Conservation (phyloP, 2,888 invertebrate species). For the Tuta absoluta region DNA sequence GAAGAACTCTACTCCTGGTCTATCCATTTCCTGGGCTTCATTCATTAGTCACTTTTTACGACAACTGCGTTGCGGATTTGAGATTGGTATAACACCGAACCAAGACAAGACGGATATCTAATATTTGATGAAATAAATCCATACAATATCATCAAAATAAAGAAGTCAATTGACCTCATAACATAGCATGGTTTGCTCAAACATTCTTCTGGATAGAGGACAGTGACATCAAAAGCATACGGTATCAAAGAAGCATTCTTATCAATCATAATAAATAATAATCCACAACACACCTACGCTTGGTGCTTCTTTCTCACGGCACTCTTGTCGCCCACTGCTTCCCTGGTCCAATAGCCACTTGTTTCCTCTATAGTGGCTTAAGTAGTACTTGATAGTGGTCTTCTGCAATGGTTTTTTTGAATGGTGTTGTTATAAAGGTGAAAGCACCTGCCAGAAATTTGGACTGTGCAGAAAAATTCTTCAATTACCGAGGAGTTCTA, state of each 20-base stretch:
- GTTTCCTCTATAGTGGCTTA: neutral
- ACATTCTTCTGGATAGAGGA: neutral
- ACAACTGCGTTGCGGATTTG: too few species aligned
- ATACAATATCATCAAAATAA: too few species aligned
- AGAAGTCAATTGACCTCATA: too few species aligned
- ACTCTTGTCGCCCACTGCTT: slow-evolving; percentile 24
- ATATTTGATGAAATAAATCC: too few species aligned
- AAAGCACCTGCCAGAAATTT: neutral
- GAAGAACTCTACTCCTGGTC: too few species aligned
- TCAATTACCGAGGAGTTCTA: too few species aligned
- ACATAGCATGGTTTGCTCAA: too few species aligned
- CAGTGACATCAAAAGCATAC: slow-evolving; percentile 10
- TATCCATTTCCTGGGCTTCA: too few species aligned
- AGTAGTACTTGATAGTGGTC: neutral
- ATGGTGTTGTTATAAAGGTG: neutral
- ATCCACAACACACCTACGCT: slow-evolving; percentile 19
- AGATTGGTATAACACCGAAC: too few species aligned
- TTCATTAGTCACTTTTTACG: too few species aligned
- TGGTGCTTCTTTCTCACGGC: slow-evolving; percentile 22
- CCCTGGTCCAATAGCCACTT: slow-evolving; percentile 4
- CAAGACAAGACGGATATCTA: too few species aligned
- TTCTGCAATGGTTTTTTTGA: neutral
- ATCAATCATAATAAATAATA: slow-evolving; percentile 19
- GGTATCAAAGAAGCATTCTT: slow-evolving; percentile 6
- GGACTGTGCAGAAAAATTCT: too few species aligned